Evolutionary conservation across 2,888 invertebrate genomes (phyloP).

Genomic region (Andrena praecox): DNA sequence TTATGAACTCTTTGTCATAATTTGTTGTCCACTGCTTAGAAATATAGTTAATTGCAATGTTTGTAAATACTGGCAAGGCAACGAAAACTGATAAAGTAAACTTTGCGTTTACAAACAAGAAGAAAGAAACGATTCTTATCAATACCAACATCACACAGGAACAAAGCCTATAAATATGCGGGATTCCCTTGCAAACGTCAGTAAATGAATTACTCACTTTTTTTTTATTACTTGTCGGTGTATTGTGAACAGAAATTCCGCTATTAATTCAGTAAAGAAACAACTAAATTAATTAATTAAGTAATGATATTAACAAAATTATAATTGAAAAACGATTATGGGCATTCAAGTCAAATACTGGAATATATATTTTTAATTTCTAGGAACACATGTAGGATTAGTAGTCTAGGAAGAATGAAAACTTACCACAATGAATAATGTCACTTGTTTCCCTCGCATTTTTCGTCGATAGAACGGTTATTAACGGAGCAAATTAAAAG

Average conservation of each 20-base stretch:
- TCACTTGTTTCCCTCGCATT: conserved; percentile 11
- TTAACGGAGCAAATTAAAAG: neutral
- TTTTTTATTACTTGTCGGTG: too few species aligned
- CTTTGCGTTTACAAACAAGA: neutral
- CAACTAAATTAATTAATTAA: neutral
- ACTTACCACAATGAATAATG: conserved; percentile 49
- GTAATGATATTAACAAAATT: neutral
- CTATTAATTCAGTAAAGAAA: neutral
- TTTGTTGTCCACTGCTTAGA: too few species aligned
- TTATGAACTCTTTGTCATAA: too few species aligned
- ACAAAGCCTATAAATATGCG: neutral
- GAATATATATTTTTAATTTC: neutral
- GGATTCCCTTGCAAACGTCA: neutral
- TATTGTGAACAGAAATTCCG: too few species aligned
- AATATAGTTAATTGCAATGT: too few species aligned
- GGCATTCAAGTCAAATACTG: neutral
- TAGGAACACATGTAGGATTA: neutral
- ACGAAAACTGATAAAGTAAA: neutral
- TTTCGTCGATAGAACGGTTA: conserved; percentile 8
- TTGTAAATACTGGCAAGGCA: neutral
- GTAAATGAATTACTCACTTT: neutral
- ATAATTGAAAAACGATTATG: neutral
- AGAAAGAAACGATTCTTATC: neutral
- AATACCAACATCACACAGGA: neutral
- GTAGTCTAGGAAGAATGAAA: neutral